Evolutionary conservation across 2,888 invertebrate species (phyloP).

Genomic region (Hedya salicella): DNA sequence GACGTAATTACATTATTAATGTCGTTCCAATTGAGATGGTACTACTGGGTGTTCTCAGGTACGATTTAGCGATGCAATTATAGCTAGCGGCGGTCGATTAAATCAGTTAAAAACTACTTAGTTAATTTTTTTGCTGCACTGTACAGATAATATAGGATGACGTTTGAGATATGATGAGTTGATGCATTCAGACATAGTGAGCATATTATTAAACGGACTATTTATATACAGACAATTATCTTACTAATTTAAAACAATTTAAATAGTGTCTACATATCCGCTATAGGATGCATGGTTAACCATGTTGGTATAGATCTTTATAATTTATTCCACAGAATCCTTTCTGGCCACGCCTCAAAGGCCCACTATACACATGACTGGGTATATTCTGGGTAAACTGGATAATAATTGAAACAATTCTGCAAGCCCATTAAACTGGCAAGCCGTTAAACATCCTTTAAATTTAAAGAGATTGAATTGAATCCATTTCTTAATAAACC

Average conservation of each 20-base stretch:
- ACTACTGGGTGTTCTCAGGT: conserved; percentile 39
- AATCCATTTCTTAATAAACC: conserved; percentile 1
- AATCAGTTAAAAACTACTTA: neutral
- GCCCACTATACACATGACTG: too few species aligned
- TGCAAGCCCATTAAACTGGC: neutral
- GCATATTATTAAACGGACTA: neutral
- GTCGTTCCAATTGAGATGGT: conserved; percentile 30
- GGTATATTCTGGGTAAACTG: too few species aligned
- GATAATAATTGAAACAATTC: too few species aligned
- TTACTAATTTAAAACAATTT: too few species aligned
- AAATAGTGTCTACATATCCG: too few species aligned
- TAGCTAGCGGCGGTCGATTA: conserved; percentile 21
- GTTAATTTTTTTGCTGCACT: neutral
- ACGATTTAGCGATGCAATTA: conserved; percentile 23
- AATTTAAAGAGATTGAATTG: neutral
- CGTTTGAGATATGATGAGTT: too few species aligned
- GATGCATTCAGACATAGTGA: too few species aligned
- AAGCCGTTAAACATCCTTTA: neutral
- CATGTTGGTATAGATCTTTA: too few species aligned
- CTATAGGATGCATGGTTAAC: too few species aligned
- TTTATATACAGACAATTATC: too few species aligned
- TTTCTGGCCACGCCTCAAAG: too few species aligned
- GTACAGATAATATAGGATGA: neutral
- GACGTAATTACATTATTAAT: conserved; percentile 40
- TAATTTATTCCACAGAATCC: too few species aligned